phyloP scores from a whole-genome alignment of 2,888 invertebrate species.

The Pycnomerus fuliginosus region DNA sequence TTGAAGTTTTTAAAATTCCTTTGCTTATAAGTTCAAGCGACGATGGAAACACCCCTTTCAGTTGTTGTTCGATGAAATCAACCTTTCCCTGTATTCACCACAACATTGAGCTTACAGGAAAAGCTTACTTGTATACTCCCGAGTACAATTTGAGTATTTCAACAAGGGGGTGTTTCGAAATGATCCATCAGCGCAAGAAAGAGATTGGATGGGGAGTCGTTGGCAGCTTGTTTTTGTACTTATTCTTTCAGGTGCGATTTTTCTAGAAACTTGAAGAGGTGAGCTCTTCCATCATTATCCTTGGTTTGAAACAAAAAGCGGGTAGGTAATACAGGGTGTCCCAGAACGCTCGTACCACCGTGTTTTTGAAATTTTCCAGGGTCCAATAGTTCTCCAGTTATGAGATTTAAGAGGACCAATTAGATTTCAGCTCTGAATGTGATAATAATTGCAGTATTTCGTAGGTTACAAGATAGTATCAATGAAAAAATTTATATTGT shows the following conservation, averaged over 20 bases:
- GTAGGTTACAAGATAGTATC: no score
- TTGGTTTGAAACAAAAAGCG: no score
- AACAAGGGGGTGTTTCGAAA: constrained; percentile 45
- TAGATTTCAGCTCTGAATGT: no score
- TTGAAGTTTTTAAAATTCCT: background rate
- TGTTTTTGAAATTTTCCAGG: no score
- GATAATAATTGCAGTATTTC: no score
- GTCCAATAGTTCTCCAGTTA: no score
- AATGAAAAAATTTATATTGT: no score
- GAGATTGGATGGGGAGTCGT: constrained; percentile 44
- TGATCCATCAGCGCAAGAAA: constrained; percentile 40
- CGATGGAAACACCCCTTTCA: constrained; percentile 61
- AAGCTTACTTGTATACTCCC: constrained; percentile 59
- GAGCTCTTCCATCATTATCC: no score
- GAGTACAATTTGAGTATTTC: constrained; percentile 49
- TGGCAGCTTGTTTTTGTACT: constrained; percentile 38
- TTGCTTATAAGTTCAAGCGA: constrained; percentile 13
- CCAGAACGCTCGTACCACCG: no score
- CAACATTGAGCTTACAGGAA: constrained; percentile 56
- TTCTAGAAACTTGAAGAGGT: no score
- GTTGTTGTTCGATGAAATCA: constrained; percentile 61
- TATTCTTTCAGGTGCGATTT: constrained; percentile 37
- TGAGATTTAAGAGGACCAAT: no score
- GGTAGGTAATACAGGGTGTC: no score
- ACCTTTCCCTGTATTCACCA: constrained; percentile 62